These are phyloP conservation scores for Parasteatoda lunata DNA, from an alignment of 2,888 invertebrate species.

Conservation along the genomic window DNA sequence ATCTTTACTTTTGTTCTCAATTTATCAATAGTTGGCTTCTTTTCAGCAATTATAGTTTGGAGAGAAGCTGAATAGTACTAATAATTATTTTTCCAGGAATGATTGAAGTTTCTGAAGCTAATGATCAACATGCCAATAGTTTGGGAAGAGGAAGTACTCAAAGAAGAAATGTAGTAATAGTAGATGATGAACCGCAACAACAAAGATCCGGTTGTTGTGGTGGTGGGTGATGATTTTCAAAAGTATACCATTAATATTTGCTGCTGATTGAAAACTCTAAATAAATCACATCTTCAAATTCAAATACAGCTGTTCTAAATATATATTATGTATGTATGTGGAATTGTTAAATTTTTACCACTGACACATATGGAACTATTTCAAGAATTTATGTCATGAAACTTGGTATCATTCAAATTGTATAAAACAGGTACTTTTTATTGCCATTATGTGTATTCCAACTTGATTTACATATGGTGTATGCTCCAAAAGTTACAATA, in stretches of 20 bases:
- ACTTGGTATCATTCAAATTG: too few relatives aligned
- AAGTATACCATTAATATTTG: background rate
- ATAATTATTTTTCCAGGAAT: constrained; percentile 29
- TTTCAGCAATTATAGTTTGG: background rate
- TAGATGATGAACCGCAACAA: constrained; percentile 64
- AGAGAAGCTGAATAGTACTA: background rate
- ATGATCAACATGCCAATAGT: constrained; percentile 55
- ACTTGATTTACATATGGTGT: too few relatives aligned
- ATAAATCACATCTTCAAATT: background rate
- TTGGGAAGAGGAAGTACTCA: constrained; percentile 56
- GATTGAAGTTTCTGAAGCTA: constrained; percentile 63
- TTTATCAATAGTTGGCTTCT: too few relatives aligned
- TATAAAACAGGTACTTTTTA: too few relatives aligned
- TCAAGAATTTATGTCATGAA: too few relatives aligned
- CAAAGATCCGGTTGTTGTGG: constrained; percentile 64
- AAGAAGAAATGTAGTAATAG: constrained; percentile 65
- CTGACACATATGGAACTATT: too few relatives aligned
- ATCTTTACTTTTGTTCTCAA: too few relatives aligned
- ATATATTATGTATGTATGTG: constrained; percentile 28
- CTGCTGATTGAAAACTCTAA: background rate
- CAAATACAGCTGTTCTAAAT: constrained; percentile 12
- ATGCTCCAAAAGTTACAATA: too few relatives aligned
- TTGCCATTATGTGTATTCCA: too few relatives aligned
- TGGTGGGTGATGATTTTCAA: constrained; percentile 43
- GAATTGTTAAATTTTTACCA: constrained; percentile 21